Evolutionary conservation across 2,113 vertebrate genomes (phyloP), one percentile per base, ranked within the genome.

Genomic region (Corythaeola cristata): DNA sequence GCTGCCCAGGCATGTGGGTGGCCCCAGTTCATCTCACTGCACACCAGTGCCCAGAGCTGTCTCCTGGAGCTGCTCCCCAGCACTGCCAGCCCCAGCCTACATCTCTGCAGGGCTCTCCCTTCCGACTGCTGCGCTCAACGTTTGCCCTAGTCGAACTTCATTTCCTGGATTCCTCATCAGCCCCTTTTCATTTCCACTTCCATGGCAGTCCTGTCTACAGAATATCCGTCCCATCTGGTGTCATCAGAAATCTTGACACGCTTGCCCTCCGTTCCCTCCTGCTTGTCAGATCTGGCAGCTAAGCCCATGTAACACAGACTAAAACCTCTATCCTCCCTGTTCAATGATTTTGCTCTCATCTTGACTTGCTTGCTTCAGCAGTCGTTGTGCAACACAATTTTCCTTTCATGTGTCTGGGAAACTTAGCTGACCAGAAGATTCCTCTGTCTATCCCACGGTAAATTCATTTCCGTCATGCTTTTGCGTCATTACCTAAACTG

Each of bases 81-180:
- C 2, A 1, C 53, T 2, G 0, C 22, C 39, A 49, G 17, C 10
- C 14, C 3, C 44, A 64, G 21, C 18, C 15, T 67, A 33, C 26
- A 23, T 23, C 12, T 62, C 66, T 53, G 47, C 37, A 67, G 33
- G 3, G 22, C 74, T n/a, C 47, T 63, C 47, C 60, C 15, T 93
- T 68, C 39, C 60, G 20, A 1, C 5, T 50, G 13, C 55, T 50
- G 35, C 28, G 32, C n/a, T 33, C 30, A 33, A 23, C 5, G 15
- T 24, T 32, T 49, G 22, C 18, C n/a, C 35, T 5, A 27, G 7
- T 32, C 44, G 12, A 56, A 37, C 75, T 49, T 63, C 22, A 37
- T 81, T 49, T 63, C 22, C 12, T 28, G 8, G 11, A 22, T 33
- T 56, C 41, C 6, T 12, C 37, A 20, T 37, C 23, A 37, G 19